Conservation (phyloP, 1,140 invertebrate species). For the Dreissena polymorpha region DNA sequence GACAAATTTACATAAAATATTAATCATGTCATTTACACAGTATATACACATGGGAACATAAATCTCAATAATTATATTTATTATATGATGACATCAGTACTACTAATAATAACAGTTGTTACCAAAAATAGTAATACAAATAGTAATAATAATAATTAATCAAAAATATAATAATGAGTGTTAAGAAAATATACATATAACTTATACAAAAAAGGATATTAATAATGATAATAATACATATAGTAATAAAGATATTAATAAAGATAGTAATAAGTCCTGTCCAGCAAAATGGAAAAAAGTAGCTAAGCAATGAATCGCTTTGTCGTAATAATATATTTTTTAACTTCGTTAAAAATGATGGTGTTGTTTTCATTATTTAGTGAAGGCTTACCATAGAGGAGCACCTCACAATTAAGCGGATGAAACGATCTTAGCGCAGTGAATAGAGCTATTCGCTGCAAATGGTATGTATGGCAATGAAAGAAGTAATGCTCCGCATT, state of each 20-base stretch:
- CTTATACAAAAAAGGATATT: conserved; percentile 1
- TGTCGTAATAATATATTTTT: conserved; percentile 18
- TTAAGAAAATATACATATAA: not conserved
- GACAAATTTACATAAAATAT: not conserved
- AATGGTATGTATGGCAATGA: not conserved
- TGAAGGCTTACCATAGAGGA: not conserved
- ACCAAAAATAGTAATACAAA: not conserved
- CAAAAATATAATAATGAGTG: not conserved
- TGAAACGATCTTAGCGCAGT: not conserved
- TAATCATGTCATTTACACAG: conserved; percentile 1
- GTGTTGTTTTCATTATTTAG: not conserved
- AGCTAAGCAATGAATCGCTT: not conserved
- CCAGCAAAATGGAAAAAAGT: not conserved
- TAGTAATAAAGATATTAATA: not conserved
- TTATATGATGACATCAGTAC: not conserved
- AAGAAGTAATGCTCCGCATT: conserved; percentile 18
- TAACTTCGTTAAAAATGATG: conserved; percentile 18
- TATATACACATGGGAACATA: not conserved
- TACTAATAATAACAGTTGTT: not conserved
- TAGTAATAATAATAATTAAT: not conserved
- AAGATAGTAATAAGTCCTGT: not conserved
- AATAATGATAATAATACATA: not conserved
- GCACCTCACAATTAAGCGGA: conserved; percentile 6
- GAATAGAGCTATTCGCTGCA: not conserved
- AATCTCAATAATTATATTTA: not conserved